phyloP scores from a whole-genome alignment of 2,797 vertebrate genomes.

The Oceanodroma leucorhoa region DNA sequence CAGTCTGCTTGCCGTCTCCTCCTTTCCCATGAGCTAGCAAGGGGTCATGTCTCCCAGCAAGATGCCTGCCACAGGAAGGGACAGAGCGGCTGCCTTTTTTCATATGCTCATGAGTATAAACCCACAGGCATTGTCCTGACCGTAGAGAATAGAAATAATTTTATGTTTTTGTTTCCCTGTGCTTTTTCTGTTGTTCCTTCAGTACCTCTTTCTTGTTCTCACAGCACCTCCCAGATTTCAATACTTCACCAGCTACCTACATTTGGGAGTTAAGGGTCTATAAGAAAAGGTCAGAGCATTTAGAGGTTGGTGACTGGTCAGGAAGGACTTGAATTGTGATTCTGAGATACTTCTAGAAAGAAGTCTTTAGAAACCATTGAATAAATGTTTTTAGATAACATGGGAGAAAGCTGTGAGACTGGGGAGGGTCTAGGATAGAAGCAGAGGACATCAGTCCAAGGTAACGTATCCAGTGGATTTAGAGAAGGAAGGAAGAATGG shows the following conservation, averaged over 20 bases:
- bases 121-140: background rate
- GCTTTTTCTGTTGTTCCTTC: background rate
- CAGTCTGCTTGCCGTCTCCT: background rate
- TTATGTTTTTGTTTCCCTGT: background rate
- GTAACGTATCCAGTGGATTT: background rate
- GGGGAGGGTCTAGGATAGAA: background rate
- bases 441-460: background rate
- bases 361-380: background rate
- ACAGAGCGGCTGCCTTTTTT: background rate
- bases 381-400: background rate
- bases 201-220: background rate
- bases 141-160: background rate
- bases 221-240: background rate
- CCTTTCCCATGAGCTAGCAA: background rate
- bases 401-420: background rate
- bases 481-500: background rate
- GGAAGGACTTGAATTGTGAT: background rate
- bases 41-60: background rate
- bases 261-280: background rate
- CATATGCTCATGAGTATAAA: background rate
- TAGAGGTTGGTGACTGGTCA: background rate
- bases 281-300: background rate
- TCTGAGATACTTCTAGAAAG: background rate
- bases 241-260: background rate
- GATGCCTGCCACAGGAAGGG: rapidly evolving